phyloP scores from a whole-genome alignment of 2,113 vertebrate species.

The Poeciliopsis prolifica region DNA sequence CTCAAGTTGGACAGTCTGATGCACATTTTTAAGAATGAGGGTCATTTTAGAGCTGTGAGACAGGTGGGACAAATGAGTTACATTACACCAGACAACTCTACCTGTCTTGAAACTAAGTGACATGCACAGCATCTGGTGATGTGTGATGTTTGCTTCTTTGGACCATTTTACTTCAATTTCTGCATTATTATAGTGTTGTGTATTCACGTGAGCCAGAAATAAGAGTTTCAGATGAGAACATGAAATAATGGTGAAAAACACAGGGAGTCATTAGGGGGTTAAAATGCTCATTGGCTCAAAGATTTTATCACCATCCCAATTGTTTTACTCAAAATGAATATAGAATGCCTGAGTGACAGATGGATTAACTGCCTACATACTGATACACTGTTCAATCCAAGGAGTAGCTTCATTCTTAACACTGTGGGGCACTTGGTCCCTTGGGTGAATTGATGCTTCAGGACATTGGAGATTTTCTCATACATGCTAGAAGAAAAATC shows the following conservation, averaged over 20 bases:
- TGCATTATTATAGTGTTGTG: conserved; percentile 5
- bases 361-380: conserved; percentile 11
- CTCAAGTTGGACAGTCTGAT: not conserved
- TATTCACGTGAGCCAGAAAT: conserved; percentile 11
- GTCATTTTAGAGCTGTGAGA: not conserved
- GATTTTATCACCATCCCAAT: conserved; percentile 29
- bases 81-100: conserved; percentile 16
- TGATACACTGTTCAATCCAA: not conserved
- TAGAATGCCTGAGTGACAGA: not conserved
- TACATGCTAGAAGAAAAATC: no score
- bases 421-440: no score
- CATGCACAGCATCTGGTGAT: conserved; percentile 23
- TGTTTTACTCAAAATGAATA: conserved; percentile 38
- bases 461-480: no score
- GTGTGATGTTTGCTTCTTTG: conserved; percentile 34
- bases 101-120: conserved; percentile 15
- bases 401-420: no score
- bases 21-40: conserved; percentile 13
- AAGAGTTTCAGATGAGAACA: not conserved
- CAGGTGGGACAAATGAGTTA: conserved; percentile 16
- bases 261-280: not conserved
- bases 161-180: conserved; percentile 13
- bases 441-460: no score
- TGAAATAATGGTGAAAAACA: conserved; percentile 6
- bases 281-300: conserved; percentile 2